Conservation (phyloP, 2,888 invertebrate genomes). For the Crematogaster levior region DNA sequence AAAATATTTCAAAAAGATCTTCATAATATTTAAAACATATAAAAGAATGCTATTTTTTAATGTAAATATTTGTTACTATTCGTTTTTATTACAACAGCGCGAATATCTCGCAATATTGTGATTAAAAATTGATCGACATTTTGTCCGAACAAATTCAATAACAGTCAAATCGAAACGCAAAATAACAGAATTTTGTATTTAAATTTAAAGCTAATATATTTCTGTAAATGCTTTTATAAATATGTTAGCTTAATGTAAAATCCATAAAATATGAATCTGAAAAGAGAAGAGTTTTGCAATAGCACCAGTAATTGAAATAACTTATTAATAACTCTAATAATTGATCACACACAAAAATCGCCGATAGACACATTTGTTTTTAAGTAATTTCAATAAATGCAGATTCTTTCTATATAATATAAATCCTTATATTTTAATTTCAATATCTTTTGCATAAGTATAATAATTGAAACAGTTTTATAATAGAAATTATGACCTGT, state of each 20-base stretch:
- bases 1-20: background rate
- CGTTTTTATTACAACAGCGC: background rate
- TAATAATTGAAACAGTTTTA: background rate
- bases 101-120: background rate
- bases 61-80: background rate
- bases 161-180: background rate
- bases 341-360: background rate
- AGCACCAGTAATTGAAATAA: slow-evolving; percentile 11
- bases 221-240: background rate
- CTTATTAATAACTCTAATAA: slow-evolving; percentile 23
- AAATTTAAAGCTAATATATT: slow-evolving; percentile 3
- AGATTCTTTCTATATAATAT: background rate
- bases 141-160: background rate
- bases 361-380: background rate
- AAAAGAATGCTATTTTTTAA: background rate
- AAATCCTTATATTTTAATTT: slow-evolving; percentile 1
- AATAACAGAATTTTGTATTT: background rate
- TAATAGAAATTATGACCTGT: background rate
- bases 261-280: slow-evolving; percentile 10
- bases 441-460: background rate
- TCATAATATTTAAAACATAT: background rate
- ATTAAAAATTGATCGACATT: slow-evolving; percentile 21
- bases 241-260: slow-evolving; percentile 11
- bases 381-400: background rate
- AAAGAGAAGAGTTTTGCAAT: background rate